A percentile compares a stretch with the other conserved stretches of the same genome.
These are phyloP conservation scores for Semaprochilodus insignis DNA, from an alignment of 2,797 vertebrate genomes.

Conservation along the genomic window DNA sequence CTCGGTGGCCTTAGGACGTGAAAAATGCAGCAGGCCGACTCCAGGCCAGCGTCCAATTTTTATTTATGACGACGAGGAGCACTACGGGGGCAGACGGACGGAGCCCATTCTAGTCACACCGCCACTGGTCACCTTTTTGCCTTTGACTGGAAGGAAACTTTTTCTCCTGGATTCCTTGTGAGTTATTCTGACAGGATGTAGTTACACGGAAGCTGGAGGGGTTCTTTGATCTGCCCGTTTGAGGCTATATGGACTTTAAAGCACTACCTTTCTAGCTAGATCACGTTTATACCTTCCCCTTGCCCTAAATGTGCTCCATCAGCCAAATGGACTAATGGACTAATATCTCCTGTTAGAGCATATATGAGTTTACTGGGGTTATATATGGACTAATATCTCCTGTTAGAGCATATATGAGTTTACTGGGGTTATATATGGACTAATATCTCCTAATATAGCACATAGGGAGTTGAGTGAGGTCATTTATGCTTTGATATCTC, in stretches of 20 bases:
- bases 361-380: too few species aligned
- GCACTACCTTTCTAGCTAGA: too few species aligned
- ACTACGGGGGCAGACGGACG: neutral
- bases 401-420: too few species aligned
- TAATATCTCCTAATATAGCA: too few species aligned
- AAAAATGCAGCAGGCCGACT: constrained; percentile 8
- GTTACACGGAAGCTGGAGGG: neutral
- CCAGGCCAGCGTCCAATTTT: constrained; percentile 3
- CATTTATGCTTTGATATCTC: too few species aligned
- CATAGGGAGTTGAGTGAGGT: too few species aligned
- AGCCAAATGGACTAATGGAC: too few species aligned
- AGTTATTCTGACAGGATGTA: neutral
- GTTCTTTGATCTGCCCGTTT: neutral
- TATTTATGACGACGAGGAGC: neutral
- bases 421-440: too few species aligned
- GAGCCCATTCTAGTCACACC: neutral
- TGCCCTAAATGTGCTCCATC: too few species aligned
- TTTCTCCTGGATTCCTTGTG: neutral
- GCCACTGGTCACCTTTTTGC: constrained; percentile 26
- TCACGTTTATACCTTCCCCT: too few species aligned
- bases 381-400: too few species aligned
- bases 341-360: too few species aligned
- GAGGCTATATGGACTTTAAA: neutral
- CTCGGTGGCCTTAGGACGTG: neutral
- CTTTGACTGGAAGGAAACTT: constrained; percentile 15